Conservation (phyloP, 2,797 vertebrate species). For the Neosilurus mollespiculum region DNA sequence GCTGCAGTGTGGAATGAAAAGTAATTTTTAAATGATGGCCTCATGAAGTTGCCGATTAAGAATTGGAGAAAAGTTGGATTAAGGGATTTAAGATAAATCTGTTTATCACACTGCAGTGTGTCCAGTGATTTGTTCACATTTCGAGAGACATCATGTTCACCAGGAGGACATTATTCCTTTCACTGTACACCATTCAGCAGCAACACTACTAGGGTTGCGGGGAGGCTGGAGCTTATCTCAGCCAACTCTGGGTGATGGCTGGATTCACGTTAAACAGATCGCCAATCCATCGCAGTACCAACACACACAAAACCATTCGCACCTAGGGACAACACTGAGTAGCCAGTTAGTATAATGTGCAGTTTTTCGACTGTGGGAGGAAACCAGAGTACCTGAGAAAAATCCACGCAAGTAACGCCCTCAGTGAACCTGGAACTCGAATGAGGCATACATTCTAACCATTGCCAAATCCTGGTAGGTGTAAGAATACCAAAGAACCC, state of each 20-base stretch:
- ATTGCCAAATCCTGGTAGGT: too few relatives aligned
- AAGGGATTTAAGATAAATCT: not conserved
- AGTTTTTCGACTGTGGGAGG: not conserved
- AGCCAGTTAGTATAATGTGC: too few relatives aligned
- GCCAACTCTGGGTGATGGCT: too few relatives aligned
- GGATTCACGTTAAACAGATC: not conserved
- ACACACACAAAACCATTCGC: too few relatives aligned
- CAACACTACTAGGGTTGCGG: too few relatives aligned
- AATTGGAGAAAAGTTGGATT: not conserved
- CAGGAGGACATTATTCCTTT: not conserved
- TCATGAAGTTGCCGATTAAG: not conserved
- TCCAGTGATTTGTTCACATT: not conserved
- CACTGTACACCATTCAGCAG: not conserved
- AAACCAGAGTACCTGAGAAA: not conserved
- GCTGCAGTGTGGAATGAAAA: not conserved
- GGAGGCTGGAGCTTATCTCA: too few relatives aligned
- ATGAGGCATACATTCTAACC: too few relatives aligned
- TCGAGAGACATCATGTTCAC: not conserved
- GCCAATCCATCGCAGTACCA: not conserved
- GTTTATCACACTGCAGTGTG: not conserved
- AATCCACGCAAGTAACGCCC: too few relatives aligned
- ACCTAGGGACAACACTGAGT: too few relatives aligned
- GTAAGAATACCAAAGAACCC: not conserved
- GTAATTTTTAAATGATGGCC: not conserved
- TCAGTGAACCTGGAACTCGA: too few relatives aligned